Percentiles rank a stretch among this genome's conserved stretches.
phyloP scores from a whole-genome alignment of 2,797 vertebrate species.

The Enteromius paludinosus region DNA sequence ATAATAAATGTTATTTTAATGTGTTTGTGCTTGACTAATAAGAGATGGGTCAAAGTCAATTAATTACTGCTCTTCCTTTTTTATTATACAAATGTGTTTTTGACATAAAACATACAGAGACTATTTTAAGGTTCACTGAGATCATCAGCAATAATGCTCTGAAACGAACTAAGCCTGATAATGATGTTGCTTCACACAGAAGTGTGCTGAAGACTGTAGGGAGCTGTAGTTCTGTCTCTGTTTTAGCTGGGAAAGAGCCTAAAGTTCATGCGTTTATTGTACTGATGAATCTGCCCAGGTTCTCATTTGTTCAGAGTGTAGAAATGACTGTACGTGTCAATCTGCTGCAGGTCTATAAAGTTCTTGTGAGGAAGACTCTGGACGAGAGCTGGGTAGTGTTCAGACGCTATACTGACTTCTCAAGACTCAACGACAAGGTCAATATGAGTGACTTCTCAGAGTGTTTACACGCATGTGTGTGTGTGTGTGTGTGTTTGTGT shows the following conservation, averaged over 20 bases:
- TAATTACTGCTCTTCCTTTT: neutral
- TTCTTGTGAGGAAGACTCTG: constrained; percentile 76
- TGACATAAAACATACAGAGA: neutral
- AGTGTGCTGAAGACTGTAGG: neutral
- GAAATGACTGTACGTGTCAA: neutral
- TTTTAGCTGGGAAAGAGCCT: neutral
- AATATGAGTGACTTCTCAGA: neutral
- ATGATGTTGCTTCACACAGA: no score
- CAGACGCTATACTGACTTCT: constrained; percentile 78
- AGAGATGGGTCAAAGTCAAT: neutral
- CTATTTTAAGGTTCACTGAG: neutral
- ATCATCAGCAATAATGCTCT: neutral
- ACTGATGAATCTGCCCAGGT: neutral
- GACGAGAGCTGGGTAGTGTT: constrained; percentile 81
- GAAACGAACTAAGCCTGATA: neutral
- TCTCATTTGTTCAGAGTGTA: constrained; percentile 25
- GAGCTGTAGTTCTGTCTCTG: neutral
- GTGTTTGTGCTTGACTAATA: neutral
- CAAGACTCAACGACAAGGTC: constrained; percentile 78
- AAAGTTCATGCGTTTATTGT: neutral
- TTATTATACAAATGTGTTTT: neutral
- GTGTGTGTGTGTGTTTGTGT: no score
- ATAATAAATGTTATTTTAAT: neutral
- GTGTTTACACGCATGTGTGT: neutral
- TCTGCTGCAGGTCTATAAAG: constrained; percentile 76